phyloP scores from a whole-genome alignment of 2,113 vertebrate species.

The Mustelus asterias region DNA sequence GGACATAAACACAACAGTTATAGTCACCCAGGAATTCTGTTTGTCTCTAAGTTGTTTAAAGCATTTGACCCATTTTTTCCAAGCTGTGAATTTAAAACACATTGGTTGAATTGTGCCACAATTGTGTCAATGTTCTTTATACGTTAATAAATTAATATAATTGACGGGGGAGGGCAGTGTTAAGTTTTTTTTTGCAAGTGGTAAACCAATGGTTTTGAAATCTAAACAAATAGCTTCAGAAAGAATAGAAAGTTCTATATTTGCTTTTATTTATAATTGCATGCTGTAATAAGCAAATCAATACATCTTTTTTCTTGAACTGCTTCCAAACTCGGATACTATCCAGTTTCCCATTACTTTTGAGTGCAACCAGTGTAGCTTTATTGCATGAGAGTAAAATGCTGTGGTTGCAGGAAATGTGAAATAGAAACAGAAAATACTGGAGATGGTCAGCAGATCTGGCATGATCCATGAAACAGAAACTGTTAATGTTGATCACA shows the following conservation, averaged over 20 bases:
- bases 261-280: no score
- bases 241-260: background rate
- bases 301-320: background rate
- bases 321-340: background rate
- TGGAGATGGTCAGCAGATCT: no score
- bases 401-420: no score
- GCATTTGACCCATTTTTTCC: background rate
- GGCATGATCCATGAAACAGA: no score
- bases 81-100: background rate
- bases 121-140: no score
- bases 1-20: background rate
- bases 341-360: background rate
- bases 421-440: no score
- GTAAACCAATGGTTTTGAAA: background rate
- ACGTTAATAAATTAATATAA: no score
- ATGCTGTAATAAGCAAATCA: background rate
- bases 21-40: background rate
- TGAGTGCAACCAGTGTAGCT: background rate
- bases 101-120: background rate
- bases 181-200: background rate
- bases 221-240: background rate
- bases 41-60: background rate
- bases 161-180: background rate
- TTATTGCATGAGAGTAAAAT: background rate
- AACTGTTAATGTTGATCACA: no score